Evolutionary conservation across 2,113 vertebrate species (phyloP), one percentile per base, ranked within the genome.

Genomic region (Daphoenositta chrysoptera): DNA sequence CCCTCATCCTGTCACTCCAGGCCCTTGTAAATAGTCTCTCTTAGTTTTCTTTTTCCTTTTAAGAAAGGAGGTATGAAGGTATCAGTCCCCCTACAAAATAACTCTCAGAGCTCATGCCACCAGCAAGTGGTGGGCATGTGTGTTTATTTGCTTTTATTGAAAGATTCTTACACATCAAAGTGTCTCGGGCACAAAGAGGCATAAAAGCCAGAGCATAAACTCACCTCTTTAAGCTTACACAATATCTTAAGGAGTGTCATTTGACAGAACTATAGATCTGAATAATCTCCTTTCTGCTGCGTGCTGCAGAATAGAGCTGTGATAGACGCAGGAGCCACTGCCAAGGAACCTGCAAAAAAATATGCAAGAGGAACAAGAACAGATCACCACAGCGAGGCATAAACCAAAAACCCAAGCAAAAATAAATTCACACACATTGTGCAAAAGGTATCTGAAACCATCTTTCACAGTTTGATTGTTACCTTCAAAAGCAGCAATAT

Each of bases 261-360:
- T 88, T 90, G 60, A 93, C 64, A 81, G 87, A 90, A 53, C 53
- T 90, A 53, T 77, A 63, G 83, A 97, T 94, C 78, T 64, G 53
- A 95, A 81, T 57, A 61, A 68, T 93, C 68, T 89, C 24, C 56
- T 58, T 86, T 91, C 60, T 0, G 6, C 82, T 58, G 83, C 33
- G 13, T 83, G 71, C 70, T 89, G 84, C 57, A 96, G 84, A 93
- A 88, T 19, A 6, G 79, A 78, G 70, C 44, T 73, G 53, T 92
- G 86, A 95, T 78, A 89, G 81, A 89, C 85, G 35, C 78, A 85
- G 44, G 69, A 83, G 56, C 51, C 30, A 26, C 40, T 94, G 89
- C 81, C 94, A 92, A 94, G 68, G 56, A 48, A 76, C 48, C 76
- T 87, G 66, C 40, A 65, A 80, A 94, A 72, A 94, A 96, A 83